These are phyloP conservation scores for Epistrophe eligans DNA, from an alignment of 2,888 invertebrate species.

Conservation along the genomic window DNA sequence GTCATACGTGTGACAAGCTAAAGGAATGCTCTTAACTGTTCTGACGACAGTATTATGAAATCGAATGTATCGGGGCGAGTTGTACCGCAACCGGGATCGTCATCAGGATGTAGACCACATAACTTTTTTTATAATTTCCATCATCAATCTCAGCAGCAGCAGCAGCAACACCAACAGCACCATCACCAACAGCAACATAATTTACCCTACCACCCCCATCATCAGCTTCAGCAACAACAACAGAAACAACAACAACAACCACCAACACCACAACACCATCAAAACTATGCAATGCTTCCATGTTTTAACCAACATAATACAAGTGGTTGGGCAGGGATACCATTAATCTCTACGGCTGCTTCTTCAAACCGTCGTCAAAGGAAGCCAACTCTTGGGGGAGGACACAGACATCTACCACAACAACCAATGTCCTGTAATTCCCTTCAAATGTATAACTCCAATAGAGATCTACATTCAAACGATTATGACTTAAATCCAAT, in stretches of 20 bases:
- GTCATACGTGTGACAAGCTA: conserved; percentile 43
- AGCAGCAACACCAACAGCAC: conserved; percentile 53
- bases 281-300: conserved; percentile 78
- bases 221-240: conserved; percentile 57
- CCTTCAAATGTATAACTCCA: conserved; percentile 54
- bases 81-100: conserved; percentile 65
- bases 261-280: conserved; percentile 64
- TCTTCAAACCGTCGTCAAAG: conserved; percentile 80
- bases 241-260: neutral
- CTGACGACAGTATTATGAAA: conserved; percentile 68
- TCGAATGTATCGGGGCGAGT: conserved; percentile 73
- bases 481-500: conserved; percentile 82
- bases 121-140: conserved; percentile 68
- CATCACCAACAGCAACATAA: conserved; percentile 61
- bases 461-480: conserved; percentile 59
- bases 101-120: conserved; percentile 71
- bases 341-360: conserved; percentile 91
- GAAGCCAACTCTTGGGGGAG: conserved; percentile 24
- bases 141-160: conserved; percentile 62
- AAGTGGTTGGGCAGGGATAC: conserved; percentile 92
- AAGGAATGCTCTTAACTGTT: conserved; percentile 65
- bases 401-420: conserved; percentile 37
- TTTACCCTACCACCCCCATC: conserved; percentile 60
- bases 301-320: conserved; percentile 81
- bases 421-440: conserved; percentile 59